Evolutionary conservation across 1,140 invertebrate genomes (phyloP).

Genomic region (Dolichoris vasculosae): DNA sequence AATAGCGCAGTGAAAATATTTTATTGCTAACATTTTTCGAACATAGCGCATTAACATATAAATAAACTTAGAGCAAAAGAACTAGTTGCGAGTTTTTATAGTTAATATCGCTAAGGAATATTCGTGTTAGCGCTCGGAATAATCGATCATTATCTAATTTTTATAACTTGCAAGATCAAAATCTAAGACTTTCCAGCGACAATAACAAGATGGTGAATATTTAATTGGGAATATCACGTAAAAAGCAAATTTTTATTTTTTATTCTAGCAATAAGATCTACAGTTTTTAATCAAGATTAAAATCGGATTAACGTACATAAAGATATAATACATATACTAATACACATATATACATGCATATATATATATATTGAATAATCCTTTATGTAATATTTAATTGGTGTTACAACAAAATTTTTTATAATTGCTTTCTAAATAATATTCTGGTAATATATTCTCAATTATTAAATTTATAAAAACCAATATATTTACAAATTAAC

Average conservation of each 20-base stretch:
- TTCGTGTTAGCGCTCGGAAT: background rate
- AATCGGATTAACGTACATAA: background rate
- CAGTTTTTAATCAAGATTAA: background rate
- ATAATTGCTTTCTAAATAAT: background rate
- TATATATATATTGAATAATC: background rate
- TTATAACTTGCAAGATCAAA: background rate
- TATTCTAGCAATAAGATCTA: background rate
- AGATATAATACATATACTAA: no score
- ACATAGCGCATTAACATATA: background rate
- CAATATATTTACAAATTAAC: no score
- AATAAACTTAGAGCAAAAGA: background rate
- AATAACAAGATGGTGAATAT: background rate
- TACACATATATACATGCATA: background rate
- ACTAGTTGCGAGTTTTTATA: background rate
- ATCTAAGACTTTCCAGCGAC: background rate
- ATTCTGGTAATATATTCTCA: background rate
- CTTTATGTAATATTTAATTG: background rate
- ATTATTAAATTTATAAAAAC: no score
- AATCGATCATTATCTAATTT: background rate
- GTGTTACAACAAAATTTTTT: background rate
- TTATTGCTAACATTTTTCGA: background rate
- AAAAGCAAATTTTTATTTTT: background rate
- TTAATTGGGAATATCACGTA: background rate
- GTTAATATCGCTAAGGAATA: background rate
- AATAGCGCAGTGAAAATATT: background rate